Percentiles rank a stretch among this genome's conserved stretches.
Evolutionary conservation across 1,140 invertebrate genomes (phyloP).

Genomic region (Doryteuthis pealeii): DNA sequence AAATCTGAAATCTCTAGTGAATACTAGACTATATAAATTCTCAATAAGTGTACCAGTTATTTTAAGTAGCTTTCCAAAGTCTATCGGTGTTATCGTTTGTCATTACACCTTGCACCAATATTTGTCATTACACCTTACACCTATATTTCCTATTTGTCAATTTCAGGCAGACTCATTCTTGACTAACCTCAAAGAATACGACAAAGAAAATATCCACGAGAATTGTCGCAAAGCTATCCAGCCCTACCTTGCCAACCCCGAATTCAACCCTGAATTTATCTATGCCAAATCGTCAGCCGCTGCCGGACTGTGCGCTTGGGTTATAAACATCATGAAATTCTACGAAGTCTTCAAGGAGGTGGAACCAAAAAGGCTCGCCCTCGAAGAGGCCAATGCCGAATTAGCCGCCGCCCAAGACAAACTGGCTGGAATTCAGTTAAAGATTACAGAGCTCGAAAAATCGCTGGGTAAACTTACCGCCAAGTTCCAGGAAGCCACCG

Average conservation of each 20-base stretch:
- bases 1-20: no score
- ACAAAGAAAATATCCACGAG: constrained; percentile 92
- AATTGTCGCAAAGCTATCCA: constrained; percentile 87
- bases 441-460: constrained; percentile 85
- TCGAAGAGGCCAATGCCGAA: constrained; percentile 87
- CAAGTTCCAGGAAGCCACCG: constrained; percentile 84
- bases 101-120: no score
- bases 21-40: no score
- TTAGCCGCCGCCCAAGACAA: constrained; percentile 84
- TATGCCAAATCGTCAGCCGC: constrained; percentile 86
- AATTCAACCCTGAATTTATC: constrained; percentile 89
- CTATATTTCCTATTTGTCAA: no score
- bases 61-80: no score
- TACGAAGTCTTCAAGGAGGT: constrained; percentile 93
- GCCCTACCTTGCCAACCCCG: constrained; percentile 78
- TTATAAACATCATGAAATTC: constrained; percentile 87
- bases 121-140: no score
- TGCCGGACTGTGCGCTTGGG: constrained; percentile 89
- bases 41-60: no score
- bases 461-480: constrained; percentile 80
- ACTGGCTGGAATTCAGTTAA: constrained; percentile 76
- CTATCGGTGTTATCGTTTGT: no score
- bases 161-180: constrained; percentile 79
- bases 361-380: constrained; percentile 87
- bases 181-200: constrained; percentile 79